These are phyloP conservation scores for Drosophila melanosoma DNA, from an alignment of 2,888 invertebrate species.

Conservation along the genomic window DNA sequence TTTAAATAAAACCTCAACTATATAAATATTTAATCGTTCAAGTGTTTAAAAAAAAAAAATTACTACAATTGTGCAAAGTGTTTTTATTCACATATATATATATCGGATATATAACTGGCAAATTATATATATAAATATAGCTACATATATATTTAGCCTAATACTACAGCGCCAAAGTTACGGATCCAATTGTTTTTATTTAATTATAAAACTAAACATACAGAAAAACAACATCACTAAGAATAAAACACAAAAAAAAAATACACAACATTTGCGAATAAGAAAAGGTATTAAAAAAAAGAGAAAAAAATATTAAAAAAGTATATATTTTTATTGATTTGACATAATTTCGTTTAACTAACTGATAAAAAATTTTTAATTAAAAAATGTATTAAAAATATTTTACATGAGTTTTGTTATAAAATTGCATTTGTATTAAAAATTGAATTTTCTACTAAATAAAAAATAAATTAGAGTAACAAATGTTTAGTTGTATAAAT, in stretches of 20 bases:
- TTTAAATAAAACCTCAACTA: conserved; percentile 18
- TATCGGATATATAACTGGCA: conserved; percentile 14
- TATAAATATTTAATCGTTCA: conserved; percentile 30
- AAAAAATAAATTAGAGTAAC: conserved; percentile 34
- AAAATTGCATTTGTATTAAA: not conserved
- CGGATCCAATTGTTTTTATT: conserved; percentile 54
- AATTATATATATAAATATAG: conserved; percentile 6
- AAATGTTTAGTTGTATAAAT: conserved; percentile 21
- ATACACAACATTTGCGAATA: conserved; percentile 52
- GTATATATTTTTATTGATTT: conserved; percentile 38
- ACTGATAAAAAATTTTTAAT: not conserved
- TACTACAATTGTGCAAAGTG: conserved; percentile 46
- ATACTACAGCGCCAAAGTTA: conserved; percentile 66
- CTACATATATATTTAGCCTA: conserved; percentile 2
- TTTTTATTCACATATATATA: not conserved
- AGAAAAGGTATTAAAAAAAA: conserved; percentile 68
- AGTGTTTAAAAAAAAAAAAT: conserved; percentile 38
- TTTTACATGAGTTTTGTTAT: not conserved
- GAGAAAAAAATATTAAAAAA: not conserved
- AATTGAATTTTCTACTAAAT: not conserved
- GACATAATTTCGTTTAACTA: conserved; percentile 35
- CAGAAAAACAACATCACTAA: conserved; percentile 9
- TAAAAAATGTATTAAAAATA: not conserved
- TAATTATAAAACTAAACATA: conserved; percentile 30
- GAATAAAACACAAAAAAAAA: conserved; percentile 3